Base-by-base conservation (phyloP, 2,888 invertebrate genomes). In the Spodoptera picta region DNA sequence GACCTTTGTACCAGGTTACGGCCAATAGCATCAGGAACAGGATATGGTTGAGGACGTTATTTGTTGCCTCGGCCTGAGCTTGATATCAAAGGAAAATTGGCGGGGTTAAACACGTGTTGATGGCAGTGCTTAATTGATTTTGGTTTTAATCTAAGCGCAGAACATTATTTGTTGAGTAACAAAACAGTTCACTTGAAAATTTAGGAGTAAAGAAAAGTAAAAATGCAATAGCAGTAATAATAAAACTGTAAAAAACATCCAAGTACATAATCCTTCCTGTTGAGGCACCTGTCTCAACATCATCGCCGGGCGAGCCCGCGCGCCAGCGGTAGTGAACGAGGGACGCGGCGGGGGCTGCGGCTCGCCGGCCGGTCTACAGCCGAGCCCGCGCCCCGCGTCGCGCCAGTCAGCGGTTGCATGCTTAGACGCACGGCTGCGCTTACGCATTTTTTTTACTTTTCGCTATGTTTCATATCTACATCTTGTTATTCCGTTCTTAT, bases 191-290 rank as follows among this genome's bases (percentile, higher is more conserved):
- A 36, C 19, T 6, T 19, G 12, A 46, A 45, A 45, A 46, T 31
- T n/a, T 43, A 10, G 0, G 10, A 9, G 2, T 41, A 31, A 23
- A 46, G 7, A 12, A 14, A 3, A 45, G 27, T 41, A 14, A 45
- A 69, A 57, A 50, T 52, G 19, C 41, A 3, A 23, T 7, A 65
- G 53, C 46, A 60, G 19, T 54, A 60, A 56, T 52, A 46, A 55
- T 45, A 31, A 50, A 51, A 67, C 24, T 10, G 19, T n/a, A 23
- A 70, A 65, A 12, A 45, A 59, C 51, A 44, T 44, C 9, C 47
- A 50, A 64, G 31, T 48, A 31, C 41, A 23, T 62, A 76, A 76
- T 68, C 62, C 23, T 36, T 62, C n/a, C n/a, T n/a, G n/a, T n/a
- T n/a, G n/a, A n/a, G n/a, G n/a, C n/a, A n/a, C n/a, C n/a, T n/a